Evolutionary conservation across 2,888 invertebrate species (phyloP), one percentile per base, ranked within the genome.

Genomic region (Hylaea fasciaria): DNA sequence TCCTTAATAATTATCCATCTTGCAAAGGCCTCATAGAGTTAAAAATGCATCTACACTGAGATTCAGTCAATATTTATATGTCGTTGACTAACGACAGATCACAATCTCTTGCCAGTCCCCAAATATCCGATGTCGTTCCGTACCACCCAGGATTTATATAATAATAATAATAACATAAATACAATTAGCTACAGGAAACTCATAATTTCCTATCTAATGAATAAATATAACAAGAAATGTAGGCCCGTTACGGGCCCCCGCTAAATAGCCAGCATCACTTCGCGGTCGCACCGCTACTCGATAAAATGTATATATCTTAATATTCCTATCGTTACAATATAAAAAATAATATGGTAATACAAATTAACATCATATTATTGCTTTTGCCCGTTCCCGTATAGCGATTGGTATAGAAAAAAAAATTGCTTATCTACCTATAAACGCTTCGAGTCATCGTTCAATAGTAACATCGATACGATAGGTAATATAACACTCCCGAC

Each of bases 321-420:
- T 45, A 82, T 87, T 82, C 86, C 84, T 90, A 91, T 86, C 85
- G 89, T 87, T 91, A 90, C 81, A 88, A 89, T 90, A 89, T 90
- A 90, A 90, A 90, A 91, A 92, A 91, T 91, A 91, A 92, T 91
- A 92, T 92, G 92, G 92, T 92, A 92, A 92, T 91, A 86, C 90
- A 62, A 91, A 92, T 90, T 91, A 92, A 92, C 90, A 88, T 92
- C 90, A 91, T 92, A 92, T 92, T 92, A 92, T 92, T 92, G 92
- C 92, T 92, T 92, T 90, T 91, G 92, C 92, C 92, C 92, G 92
- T 91, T 92, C 92, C 92, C 92, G 92, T 92, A 92, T 91, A 92
- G 92, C 91, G 89, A 92, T 91, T 89, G 92, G 92, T 92, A 92
- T 90, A 91, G 89, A 91, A 89, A 89, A 83, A 22, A 87, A 87